phyloP scores from a whole-genome alignment of 2,888 invertebrate genomes.

The Hetaerina titia region DNA sequence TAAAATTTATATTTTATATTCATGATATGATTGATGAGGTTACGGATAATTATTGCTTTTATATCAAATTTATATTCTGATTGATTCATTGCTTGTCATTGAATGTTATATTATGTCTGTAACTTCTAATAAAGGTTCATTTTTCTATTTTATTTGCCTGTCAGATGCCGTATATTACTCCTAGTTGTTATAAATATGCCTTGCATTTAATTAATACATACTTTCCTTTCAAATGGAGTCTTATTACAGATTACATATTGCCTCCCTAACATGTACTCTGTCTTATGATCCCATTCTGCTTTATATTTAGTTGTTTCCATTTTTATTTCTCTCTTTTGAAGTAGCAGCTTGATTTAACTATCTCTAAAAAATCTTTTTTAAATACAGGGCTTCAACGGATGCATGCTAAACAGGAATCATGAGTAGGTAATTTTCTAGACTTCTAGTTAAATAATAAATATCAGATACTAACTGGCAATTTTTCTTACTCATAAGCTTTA shows the following conservation, averaged over 20 bases:
- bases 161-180: background rate
- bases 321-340: background rate
- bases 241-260: background rate
- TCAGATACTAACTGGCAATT: slow-evolving; percentile 28
- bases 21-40: background rate
- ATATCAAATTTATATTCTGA: background rate
- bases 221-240: background rate
- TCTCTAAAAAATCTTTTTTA: slow-evolving; percentile 55
- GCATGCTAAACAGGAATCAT: slow-evolving; percentile 58
- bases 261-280: slow-evolving; percentile 12
- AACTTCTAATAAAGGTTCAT: background rate
- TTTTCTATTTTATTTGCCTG: background rate
- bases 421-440: slow-evolving; percentile 50
- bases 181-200: background rate
- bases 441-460: slow-evolving; percentile 7
- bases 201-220: background rate
- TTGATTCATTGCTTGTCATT: background rate
- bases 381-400: slow-evolving; percentile 59
- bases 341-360: slow-evolving; percentile 49
- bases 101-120: background rate
- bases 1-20: background rate
- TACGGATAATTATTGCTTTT: background rate
- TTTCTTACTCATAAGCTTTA: slow-evolving; percentile 41
- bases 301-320: slow-evolving; percentile 2
- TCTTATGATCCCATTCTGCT: slow-evolving; percentile 12